These are phyloP conservation scores for Ptychobarbus kaznakovi DNA, from an alignment of 2,797 vertebrate species.

Conservation along the genomic window DNA sequence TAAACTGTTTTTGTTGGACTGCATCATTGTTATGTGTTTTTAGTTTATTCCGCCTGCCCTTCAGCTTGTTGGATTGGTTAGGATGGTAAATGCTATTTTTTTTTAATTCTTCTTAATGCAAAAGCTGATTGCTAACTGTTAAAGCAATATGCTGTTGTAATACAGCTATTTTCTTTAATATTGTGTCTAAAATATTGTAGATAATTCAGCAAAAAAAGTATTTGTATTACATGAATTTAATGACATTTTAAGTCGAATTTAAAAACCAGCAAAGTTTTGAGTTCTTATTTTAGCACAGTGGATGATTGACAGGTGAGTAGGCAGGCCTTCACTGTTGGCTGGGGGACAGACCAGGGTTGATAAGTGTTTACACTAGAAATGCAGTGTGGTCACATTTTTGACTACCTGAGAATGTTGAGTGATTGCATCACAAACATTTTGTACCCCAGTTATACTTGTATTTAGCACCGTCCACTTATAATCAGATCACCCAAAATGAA, in stretches of 20 bases:
- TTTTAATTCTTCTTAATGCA: neutral
- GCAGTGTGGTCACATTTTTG: neutral
- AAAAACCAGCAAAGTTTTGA: neutral
- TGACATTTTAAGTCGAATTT: neutral
- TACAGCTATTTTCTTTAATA: neutral
- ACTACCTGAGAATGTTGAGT: conserved; percentile 4
- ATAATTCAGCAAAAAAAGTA: neutral
- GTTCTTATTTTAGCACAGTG: neutral
- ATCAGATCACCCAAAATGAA: neutral
- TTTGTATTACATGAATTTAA: neutral
- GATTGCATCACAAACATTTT: neutral
- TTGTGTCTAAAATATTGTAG: neutral
- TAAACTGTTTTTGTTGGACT: neutral
- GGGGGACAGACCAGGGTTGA: neutral
- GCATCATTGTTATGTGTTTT: neutral
- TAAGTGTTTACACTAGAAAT: neutral
- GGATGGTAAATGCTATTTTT: neutral
- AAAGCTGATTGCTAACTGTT: neutral
- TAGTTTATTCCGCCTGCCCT: neutral
- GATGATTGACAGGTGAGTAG: neutral
- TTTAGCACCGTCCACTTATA: neutral
- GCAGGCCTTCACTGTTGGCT: neutral
- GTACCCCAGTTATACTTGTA: neutral
- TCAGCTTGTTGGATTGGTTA: neutral
- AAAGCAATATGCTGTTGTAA: neutral